phyloP scores from a whole-genome alignment of 2,888 invertebrate genomes.

The Nephrocerus scutellatus region DNA sequence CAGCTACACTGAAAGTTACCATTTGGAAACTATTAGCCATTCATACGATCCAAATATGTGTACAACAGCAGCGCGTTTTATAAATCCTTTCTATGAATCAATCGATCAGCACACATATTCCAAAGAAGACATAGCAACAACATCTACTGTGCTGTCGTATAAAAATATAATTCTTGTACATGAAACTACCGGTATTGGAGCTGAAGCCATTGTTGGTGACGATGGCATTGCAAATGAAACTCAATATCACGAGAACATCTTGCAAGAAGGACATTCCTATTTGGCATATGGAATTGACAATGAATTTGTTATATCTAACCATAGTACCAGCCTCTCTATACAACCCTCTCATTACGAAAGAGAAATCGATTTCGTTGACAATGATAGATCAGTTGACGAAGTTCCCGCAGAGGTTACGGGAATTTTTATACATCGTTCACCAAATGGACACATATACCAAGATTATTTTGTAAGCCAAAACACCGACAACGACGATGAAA shows the following conservation, averaged over 20 bases:
- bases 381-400: constrained; percentile 3
- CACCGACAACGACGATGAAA: constrained; percentile 13
- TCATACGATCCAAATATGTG: constrained; percentile 27
- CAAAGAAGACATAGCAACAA: neutral
- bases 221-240: constrained; percentile 6
- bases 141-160: neutral
- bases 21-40: no score
- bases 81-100: constrained; percentile 15
- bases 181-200: neutral
- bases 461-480: constrained; percentile 21
- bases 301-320: no score
- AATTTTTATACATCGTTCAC: constrained; percentile 21
- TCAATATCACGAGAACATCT: no score
- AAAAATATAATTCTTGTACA: constrained; percentile 1
- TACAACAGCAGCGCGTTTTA: constrained; percentile 23
- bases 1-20: no score
- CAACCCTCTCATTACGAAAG: no score
- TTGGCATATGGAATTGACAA: constrained; percentile 6
- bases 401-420: constrained; percentile 7
- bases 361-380: constrained; percentile 6
- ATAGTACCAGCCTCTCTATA: no score
- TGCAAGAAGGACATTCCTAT: constrained; percentile 8
- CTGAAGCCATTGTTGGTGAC: neutral
- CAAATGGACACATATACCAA: constrained; percentile 26
- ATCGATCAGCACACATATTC: constrained; percentile 1